A percentile compares a stretch with the other conserved stretches of the same genome.
Conservation (phyloP, 1,140 invertebrate species). For the Drosophila nasuta region DNA sequence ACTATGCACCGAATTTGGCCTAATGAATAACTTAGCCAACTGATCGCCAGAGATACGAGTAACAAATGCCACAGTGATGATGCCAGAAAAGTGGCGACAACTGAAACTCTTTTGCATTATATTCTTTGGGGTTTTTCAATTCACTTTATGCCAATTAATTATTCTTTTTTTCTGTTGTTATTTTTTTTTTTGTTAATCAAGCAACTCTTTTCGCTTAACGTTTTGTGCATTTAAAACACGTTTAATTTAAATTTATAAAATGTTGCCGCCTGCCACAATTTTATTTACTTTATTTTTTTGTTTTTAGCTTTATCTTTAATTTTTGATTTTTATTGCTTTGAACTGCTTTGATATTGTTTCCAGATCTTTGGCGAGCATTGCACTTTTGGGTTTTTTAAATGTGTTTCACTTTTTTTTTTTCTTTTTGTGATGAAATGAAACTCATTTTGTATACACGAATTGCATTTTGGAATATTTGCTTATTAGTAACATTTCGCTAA, state of each 20-base stretch:
- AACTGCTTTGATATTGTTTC: conserved; percentile 69
- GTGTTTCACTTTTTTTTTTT: background rate
- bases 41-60: conserved; percentile 14
- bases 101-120: background rate
- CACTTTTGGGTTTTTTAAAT: conserved; percentile 36
- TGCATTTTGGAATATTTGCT: conserved; percentile 36
- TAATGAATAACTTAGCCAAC: conserved; percentile 33
- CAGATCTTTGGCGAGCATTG: conserved; percentile 50
- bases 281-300: conserved; percentile 20
- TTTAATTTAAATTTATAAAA: conserved; percentile 79
- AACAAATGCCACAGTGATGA: background rate
- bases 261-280: conserved; percentile 69
- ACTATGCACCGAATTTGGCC: conserved; percentile 39
- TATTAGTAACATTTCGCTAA: conserved; percentile 46
- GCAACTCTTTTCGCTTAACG: conserved; percentile 15
- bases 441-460: conserved; percentile 27
- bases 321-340: conserved; percentile 65
- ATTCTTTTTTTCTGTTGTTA: conserved; percentile 23
- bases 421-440: conserved; percentile 11
- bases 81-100: background rate
- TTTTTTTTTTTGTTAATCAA: conserved; percentile 22
- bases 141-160: conserved; percentile 56
- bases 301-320: conserved; percentile 9
- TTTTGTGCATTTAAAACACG: conserved; percentile 76
- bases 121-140: background rate